Evolutionary conservation across 2,797 vertebrate genomes (phyloP).

Genomic region (Squalus acanthias): DNA sequence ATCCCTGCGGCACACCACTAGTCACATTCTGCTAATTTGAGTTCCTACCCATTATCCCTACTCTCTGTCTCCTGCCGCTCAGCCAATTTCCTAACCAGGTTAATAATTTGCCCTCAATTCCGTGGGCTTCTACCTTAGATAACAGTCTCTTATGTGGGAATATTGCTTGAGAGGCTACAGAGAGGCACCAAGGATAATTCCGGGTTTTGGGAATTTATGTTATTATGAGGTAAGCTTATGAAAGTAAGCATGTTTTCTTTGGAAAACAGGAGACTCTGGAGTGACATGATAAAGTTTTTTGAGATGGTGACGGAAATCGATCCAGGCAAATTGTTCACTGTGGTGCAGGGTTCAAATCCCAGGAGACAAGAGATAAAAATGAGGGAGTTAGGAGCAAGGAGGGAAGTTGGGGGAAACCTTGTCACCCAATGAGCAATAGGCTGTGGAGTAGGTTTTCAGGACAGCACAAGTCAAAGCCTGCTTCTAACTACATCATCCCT

Average conservation of each 20-base stretch:
- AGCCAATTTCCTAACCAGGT: no score
- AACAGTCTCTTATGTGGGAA: no score
- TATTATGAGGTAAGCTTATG: neutral
- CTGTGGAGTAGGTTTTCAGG: neutral
- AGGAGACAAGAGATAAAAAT: neutral
- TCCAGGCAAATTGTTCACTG: neutral
- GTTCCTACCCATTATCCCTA: no score
- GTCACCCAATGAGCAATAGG: no score
- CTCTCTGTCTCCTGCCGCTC: no score
- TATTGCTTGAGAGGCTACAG: neutral
- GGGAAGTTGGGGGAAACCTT: neutral
- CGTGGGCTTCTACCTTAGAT: no score
- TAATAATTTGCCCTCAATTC: no score
- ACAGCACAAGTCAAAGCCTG: neutral
- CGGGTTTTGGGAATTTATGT: neutral
- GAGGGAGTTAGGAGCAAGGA: neutral
- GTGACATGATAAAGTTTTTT: neutral
- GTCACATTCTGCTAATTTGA: no score
- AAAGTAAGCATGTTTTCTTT: neutral
- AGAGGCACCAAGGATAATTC: neutral
- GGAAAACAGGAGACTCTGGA: neutral
- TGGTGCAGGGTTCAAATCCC: neutral
- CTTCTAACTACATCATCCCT: neutral
- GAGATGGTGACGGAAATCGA: neutral
- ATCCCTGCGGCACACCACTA: no score